Evolutionary conservation across 2,113 vertebrate species (phyloP).

Genomic region (Sorex fumeus): DNA sequence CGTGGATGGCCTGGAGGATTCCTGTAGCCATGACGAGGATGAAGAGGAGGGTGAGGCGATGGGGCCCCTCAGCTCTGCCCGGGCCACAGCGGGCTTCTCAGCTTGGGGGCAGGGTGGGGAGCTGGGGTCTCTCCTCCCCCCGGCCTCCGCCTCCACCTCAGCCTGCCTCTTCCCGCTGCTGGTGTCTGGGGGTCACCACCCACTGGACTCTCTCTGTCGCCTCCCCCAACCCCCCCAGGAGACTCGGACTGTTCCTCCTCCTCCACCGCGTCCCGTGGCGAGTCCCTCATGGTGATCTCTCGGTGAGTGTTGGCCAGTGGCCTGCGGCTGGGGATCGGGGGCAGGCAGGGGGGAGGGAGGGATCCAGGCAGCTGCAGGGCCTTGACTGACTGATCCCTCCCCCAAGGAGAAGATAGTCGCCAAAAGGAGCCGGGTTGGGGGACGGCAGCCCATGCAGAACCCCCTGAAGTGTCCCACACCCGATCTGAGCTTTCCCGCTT

Average conservation of each 20-base stretch:
- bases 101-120: too few species aligned
- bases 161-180: rapidly evolving
- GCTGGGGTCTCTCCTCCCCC: slow-evolving; percentile 6
- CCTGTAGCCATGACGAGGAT: slow-evolving; percentile 87
- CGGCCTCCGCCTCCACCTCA: not conserved
- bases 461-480: too few species aligned
- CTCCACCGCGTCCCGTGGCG: slow-evolving; percentile 76
- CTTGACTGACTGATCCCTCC: not conserved
- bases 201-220: slow-evolving; percentile 49
- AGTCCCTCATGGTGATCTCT: slow-evolving; percentile 84
- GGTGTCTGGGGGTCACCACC: not conserved
- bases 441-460: too few species aligned
- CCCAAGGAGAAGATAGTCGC: too few species aligned
- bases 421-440: too few species aligned
- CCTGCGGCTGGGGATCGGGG: not conserved
- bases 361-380: not conserved
- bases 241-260: slow-evolving; percentile 87
- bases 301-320: slow-evolving; percentile 86
- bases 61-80: not conserved
- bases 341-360: too few species aligned
- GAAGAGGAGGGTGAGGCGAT: slow-evolving; percentile 82
- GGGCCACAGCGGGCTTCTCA: too few species aligned
- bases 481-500: not conserved
- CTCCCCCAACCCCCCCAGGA: slow-evolving; percentile 84
- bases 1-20: slow-evolving; percentile 90